Percentiles rank a stretch among this genome's conserved stretches.
phyloP scores from a whole-genome alignment of 2,888 invertebrate species.

The Lepidonotus clava region DNA sequence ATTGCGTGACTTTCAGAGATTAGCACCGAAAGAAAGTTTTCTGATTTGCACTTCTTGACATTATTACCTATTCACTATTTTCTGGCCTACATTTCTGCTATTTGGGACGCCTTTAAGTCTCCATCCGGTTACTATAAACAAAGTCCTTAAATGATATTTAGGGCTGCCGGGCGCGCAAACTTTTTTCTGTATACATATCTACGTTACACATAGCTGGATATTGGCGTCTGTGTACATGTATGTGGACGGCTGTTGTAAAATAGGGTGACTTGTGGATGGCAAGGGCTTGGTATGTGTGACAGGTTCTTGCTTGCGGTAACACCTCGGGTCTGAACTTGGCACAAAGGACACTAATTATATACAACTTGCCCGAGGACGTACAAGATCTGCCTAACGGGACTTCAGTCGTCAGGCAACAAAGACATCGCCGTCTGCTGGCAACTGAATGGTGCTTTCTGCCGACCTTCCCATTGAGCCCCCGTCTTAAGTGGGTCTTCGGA shows the following conservation, averaged over 20 bases:
- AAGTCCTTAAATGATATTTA: too few species aligned
- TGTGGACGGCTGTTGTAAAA: not conserved
- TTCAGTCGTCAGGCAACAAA: not conserved
- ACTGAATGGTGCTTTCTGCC: not conserved
- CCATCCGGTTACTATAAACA: too few species aligned
- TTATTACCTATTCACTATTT: too few species aligned
- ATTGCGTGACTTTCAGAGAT: too few species aligned
- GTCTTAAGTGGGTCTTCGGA: not conserved
- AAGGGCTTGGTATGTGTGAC: not conserved
- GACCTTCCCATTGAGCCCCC: not conserved
- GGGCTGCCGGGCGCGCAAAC: too few species aligned
- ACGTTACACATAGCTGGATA: too few species aligned
- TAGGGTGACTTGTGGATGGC: not conserved
- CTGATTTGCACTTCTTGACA: too few species aligned
- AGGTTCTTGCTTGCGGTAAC: not conserved
- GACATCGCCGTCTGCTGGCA: not conserved
- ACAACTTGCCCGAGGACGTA: conserved; percentile 10
- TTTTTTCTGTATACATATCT: too few species aligned
- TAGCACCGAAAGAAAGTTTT: too few species aligned
- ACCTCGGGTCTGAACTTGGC: not conserved
- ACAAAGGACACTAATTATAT: conserved; percentile 40
- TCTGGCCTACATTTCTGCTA: too few species aligned
- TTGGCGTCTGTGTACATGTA: not conserved
- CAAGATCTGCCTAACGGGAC: not conserved
- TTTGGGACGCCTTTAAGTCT: too few species aligned